A percentile compares a stretch with the other conserved stretches of the same genome.
These are phyloP conservation scores for Pangasius djambal DNA, from an alignment of 2,797 vertebrate species.

Conservation along the genomic window DNA sequence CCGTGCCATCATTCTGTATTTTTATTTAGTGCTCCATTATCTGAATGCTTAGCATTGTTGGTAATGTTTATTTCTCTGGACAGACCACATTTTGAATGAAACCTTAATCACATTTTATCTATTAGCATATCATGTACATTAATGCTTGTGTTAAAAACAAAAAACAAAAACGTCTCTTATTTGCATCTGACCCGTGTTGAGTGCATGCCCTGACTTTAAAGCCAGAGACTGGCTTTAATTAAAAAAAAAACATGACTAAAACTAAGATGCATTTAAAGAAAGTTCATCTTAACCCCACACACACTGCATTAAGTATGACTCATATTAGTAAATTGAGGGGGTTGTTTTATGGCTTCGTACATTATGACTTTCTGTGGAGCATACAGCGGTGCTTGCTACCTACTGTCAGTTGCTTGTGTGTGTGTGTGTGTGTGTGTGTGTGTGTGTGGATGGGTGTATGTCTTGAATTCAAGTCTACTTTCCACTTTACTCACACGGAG, in stretches of 20 bases:
- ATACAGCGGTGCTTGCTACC: not conserved
- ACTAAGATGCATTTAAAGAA: not conserved
- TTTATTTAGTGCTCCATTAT: not conserved
- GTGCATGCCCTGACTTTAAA: not conserved
- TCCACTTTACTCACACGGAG: not conserved
- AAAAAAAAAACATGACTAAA: not conserved
- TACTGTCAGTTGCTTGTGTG: not conserved
- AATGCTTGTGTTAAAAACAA: not conserved
- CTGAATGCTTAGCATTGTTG: not conserved
- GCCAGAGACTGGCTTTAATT: not conserved
- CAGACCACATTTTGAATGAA: not conserved
- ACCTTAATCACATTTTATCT: not conserved
- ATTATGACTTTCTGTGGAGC: conserved; percentile 7
- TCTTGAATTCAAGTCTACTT: conserved; percentile 4
- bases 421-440: not conserved
- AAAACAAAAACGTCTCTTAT: not conserved
- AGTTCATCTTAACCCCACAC: not conserved
- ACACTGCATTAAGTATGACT: not conserved
- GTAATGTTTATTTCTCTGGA: not conserved
- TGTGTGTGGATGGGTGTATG: conserved; percentile 8
- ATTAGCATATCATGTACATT: not conserved
- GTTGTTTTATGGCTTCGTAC: conserved; percentile 21
- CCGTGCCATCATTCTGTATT: not conserved
- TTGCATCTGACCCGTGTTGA: not conserved
- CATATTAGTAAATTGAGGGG: conserved; percentile 18